Base-by-base conservation (phyloP, 2,888 invertebrate genomes). In the Heliconius charithonia region DNA sequence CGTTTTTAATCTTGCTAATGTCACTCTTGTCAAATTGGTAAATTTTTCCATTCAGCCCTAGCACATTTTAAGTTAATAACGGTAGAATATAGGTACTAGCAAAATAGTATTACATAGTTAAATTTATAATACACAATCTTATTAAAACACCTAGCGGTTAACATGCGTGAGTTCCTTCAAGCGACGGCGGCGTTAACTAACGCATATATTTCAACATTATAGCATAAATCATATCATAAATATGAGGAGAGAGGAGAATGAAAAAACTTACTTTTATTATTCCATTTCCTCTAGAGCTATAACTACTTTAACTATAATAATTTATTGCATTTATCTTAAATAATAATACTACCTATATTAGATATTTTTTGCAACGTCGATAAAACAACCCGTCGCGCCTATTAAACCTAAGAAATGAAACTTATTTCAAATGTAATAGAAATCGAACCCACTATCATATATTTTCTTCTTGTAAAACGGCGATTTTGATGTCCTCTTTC, bases 71-170 rank as follows among this genome's bases (percentile, higher is more conserved):
- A 32, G 32, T 66, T 29, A 29, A 32, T 32, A 9, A 22, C 66
- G 7, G 10, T 16, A 22, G 9, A 22, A 32, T 65, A 66, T 32
- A 37, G 10, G 0, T 37, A 66, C 16, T 22, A 32, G 29, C 19
- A 27, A 32, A 22, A 32, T 32, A 29, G 67, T 67, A n/a, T 37
- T 67, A 37, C n/a, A 10, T 32, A 22, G 12, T n/a, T 32, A 67
- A n/a, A 25, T 67, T 25, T 67, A 25, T 13, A 67, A 67, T 67
- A 37, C 12, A 67, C 67, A 67, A 67, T 67, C 67, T 67, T 13
- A 67, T 67, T 67, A 67, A 67, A 37, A 67, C 37, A 67, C 37
- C n/a, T 67, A 67, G 41, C 67, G 67, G 67, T 41, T n/a, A 41
- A 67, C 67, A 37, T 16, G 67, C 67, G 41, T 67, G 67, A 37